Conservation (phyloP, 2,888 invertebrate species). For the Temnothorax unifasciatus region DNA sequence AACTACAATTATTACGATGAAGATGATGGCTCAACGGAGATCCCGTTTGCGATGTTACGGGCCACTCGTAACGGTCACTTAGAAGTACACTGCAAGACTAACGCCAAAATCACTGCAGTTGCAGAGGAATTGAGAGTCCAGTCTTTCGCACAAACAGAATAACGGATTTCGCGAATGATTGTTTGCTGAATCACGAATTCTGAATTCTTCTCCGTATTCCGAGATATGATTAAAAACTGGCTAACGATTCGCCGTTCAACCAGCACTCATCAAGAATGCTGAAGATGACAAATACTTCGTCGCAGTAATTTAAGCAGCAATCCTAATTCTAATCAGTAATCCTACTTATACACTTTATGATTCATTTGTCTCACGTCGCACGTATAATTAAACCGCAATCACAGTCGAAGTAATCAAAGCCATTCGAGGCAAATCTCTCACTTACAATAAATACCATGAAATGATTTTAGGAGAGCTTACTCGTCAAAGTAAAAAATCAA, state of each 20-base stretch:
- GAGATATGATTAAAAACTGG: slow-evolving; percentile 2
- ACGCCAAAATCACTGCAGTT: slow-evolving; percentile 11
- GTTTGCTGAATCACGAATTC: slow-evolving; percentile 15
- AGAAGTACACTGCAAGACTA: neutral
- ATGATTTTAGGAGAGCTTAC: neutral
- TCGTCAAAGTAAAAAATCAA: neutral
- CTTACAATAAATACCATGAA: neutral
- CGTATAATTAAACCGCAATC: slow-evolving; percentile 15
- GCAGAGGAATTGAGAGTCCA: slow-evolving; percentile 5
- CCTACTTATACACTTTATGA: neutral
- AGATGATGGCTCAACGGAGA: slow-evolving; percentile 27
- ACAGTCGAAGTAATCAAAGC: neutral
- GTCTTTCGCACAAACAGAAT: slow-evolving; percentile 8
- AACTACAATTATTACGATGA: slow-evolving; percentile 31
- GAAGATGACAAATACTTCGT: neutral
- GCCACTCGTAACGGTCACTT: slow-evolving; percentile 17
- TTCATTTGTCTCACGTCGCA: slow-evolving; percentile 19
- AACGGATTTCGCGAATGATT: slow-evolving; percentile 22
- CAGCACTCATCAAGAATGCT: neutral
- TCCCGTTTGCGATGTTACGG: slow-evolving; percentile 14
- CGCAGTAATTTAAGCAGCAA: neutral
- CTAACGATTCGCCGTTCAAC: slow-evolving; percentile 18
- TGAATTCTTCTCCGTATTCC: neutral
- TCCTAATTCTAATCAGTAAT: neutral
- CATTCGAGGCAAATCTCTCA: neutral